A percentile compares a stretch with the other conserved stretches of the same genome.
phyloP scores from a whole-genome alignment of 1,140 invertebrate species.

The Amphibalanus amphitrite region DNA sequence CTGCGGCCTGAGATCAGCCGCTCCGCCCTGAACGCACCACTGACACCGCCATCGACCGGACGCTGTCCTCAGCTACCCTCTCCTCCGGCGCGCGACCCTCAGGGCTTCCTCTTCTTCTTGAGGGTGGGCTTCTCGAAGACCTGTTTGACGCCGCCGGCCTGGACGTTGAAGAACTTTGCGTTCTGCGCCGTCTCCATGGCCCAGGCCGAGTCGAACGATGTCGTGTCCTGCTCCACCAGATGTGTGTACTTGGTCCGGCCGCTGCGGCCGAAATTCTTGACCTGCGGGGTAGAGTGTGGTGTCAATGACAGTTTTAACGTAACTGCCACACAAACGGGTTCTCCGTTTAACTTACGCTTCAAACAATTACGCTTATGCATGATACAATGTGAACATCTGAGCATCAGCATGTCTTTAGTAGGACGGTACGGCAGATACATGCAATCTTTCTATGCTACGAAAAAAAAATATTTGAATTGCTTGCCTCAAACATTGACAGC shows the following conservation, averaged over 20 bases:
- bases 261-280: conserved; percentile 98
- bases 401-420: too few species aligned
- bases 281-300: conserved; percentile 29
- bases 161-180: conserved; percentile 71
- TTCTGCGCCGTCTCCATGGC: conserved; percentile 71
- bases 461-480: too few species aligned
- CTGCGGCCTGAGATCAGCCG: too few species aligned
- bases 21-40: too few species aligned
- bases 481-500: too few species aligned
- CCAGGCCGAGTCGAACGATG: conserved; percentile 95
- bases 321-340: too few species aligned
- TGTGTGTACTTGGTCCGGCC: conserved; percentile 98
- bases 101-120: conserved; percentile 22
- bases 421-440: too few species aligned
- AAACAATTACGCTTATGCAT: too few species aligned
- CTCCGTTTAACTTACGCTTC: too few species aligned
- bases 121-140: conserved; percentile 69
- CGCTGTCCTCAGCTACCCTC: not conserved
- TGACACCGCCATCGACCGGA: not conserved
- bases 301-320: too few species aligned
- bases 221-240: conserved; percentile 97
- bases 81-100: not conserved
- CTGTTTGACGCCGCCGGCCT: conserved; percentile 91
- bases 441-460: too few species aligned
- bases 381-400: too few species aligned